Base-by-base conservation (phyloP, 2,797 vertebrate species). In the Rhinoraja longicauda region DNA sequence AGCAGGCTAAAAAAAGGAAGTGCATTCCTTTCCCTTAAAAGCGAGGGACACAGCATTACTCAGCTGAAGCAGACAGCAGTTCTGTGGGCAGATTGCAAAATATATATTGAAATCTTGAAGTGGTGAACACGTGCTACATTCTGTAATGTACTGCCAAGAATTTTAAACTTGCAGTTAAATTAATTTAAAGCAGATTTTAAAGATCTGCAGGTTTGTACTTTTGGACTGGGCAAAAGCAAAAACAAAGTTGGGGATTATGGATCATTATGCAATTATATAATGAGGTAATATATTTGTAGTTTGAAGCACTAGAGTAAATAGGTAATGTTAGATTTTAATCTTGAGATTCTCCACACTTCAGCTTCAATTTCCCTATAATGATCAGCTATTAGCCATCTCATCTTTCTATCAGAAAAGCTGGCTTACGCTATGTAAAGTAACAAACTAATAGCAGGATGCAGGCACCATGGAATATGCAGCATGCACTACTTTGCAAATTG, bases 1-100 rank as follows among this genome's bases (percentile, higher is more conserved):
- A 53, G 90, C 90, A 91, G 45, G 70, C 90, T 91, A 72, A 91
- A 91, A 91, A 91, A 53, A 39, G 64, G 67, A 92, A 24, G 39
- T 67, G 26, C 84, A 88, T 88, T 88, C 90, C 39, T 72, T 92
- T 92, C 90, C 72, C 90, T 92, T 45, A 67, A 73, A 53, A 39
- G 67, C 24, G 36, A 91, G 67, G 32, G 32, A 2, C 67, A 24
- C 86, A 26, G 39, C 90, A 67, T 21, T 91, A 45, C 90, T 73
- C 9, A 32, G 67, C 57, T 86, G 84, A 36, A 88, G n/a, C 62
- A 86, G 29, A 70, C 72, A 24, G 45, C 67, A 91, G 88, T 21
- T 70, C 21, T 24, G 29, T 36, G 17, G 19, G 24, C 90, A 73
- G 90, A 39, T 57, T 57, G 36, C 59, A 88, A n/a, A 67, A 17